Conservation (phyloP, 2,888 invertebrate species). For the Metallyticus violacea region DNA sequence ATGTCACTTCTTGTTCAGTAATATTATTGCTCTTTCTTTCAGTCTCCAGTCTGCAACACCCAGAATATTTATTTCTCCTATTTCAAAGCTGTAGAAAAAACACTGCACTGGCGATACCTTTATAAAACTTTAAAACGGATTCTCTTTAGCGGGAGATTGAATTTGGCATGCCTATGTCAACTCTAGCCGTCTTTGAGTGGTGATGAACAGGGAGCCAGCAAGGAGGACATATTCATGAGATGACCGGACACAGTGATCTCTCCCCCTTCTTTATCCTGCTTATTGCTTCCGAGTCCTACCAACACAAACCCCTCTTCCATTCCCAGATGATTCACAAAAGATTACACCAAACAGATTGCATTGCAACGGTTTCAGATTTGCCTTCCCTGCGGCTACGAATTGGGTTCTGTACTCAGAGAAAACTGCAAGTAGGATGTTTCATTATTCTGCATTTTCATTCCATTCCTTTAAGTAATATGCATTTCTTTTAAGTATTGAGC, state of each 20-base stretch:
- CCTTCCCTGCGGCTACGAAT: not conserved
- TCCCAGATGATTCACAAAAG: not conserved
- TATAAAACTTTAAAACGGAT: not conserved
- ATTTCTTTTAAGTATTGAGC: too few relatives aligned
- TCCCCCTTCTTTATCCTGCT: not conserved
- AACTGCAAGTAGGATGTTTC: too few relatives aligned
- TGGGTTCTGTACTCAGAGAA: too few relatives aligned
- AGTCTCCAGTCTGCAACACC: too few relatives aligned
- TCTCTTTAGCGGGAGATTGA: not conserved
- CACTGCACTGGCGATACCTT: too few relatives aligned
- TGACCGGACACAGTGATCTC: not conserved
- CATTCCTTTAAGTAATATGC: too few relatives aligned
- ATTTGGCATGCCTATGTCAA: too few relatives aligned
- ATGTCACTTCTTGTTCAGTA: too few relatives aligned
- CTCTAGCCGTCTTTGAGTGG: not conserved
- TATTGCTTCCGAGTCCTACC: not conserved
- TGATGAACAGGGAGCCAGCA: not conserved
- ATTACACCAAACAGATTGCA: not conserved
- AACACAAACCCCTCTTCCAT: not conserved
- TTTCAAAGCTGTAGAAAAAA: too few relatives aligned
- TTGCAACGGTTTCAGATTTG: not conserved
- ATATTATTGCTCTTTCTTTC: too few relatives aligned
- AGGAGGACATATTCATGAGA: slow-evolving; percentile 12
- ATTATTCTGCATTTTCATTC: too few relatives aligned
- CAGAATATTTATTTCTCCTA: too few relatives aligned